phyloP scores from a whole-genome alignment of 2,797 vertebrate genomes.

The Trachurus trachurus region DNA sequence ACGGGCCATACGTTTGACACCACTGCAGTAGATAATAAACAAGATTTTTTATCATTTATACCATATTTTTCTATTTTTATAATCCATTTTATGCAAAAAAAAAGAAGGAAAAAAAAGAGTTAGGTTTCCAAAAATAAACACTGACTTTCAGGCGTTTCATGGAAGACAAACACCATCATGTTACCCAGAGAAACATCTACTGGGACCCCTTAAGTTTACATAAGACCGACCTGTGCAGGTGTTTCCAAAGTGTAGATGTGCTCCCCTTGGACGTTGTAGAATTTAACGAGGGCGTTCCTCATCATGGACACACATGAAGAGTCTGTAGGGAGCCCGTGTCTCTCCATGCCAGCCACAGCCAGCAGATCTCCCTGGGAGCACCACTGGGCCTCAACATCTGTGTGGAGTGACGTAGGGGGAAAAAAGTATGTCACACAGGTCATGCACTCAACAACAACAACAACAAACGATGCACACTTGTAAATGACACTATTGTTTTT shows the following conservation, averaged over 20 bases:
- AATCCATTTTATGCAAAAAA: not conserved
- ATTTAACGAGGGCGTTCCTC: conserved; percentile 96
- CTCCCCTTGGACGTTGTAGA: conserved; percentile 97
- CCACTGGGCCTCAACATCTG: conserved; percentile 99
- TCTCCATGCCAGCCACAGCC: conserved; percentile 97
- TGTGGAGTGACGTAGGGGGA: not conserved
- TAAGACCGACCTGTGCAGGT: conserved; percentile 90
- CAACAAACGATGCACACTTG: not conserved
- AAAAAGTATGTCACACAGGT: not conserved
- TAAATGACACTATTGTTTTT: not conserved
- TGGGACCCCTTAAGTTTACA: not conserved
- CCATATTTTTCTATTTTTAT: not conserved
- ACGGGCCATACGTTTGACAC: no score
- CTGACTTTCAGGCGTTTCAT: no score
- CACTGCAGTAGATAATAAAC: not conserved
- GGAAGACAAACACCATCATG: no score
- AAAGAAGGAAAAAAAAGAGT: no score
- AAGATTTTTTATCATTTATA: not conserved
- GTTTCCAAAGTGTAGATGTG: conserved; percentile 99
- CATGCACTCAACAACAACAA: not conserved
- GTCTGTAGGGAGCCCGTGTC: conserved; percentile 89
- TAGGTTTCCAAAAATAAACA: no score
- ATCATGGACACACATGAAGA: conserved; percentile 87
- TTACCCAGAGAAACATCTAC: not conserved
- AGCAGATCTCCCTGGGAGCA: conserved; percentile 98